Percentiles rank a stretch among this genome's conserved stretches.
These are phyloP conservation scores for Tringa solitaria DNA, from an alignment of 2,113 vertebrate genomes.

Conservation along the genomic window DNA sequence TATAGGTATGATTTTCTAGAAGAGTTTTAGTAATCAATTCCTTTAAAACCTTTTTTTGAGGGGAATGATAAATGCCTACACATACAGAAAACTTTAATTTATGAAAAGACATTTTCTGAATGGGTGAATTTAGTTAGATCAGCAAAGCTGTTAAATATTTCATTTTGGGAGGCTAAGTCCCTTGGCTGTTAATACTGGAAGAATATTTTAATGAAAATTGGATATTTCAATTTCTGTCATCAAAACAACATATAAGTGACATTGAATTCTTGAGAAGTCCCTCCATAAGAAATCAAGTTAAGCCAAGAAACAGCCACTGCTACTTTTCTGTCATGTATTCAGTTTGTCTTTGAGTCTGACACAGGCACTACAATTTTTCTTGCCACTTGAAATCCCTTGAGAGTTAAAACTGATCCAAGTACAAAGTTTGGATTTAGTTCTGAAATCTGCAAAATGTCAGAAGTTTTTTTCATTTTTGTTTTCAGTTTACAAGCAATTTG, in stretches of 20 bases:
- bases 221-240: neutral
- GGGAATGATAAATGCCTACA: neutral
- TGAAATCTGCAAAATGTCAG: neutral
- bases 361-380: neutral
- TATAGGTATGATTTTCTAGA: neutral
- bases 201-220: neutral
- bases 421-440: neutral
- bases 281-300: neutral
- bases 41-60: neutral
- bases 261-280: neutral
- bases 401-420: neutral
- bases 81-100: neutral
- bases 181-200: neutral
- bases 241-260: neutral
- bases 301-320: neutral
- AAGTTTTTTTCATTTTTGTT: neutral
- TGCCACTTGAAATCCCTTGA: neutral
- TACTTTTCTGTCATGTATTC: neutral
- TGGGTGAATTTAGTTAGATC: neutral
- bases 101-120: neutral
- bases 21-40: neutral
- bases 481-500: neutral
- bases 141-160: neutral
- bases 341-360: neutral
- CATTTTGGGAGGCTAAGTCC: neutral